Conservation (phyloP, 2,113 vertebrate genomes). For the Coptodon rendalli region DNA sequence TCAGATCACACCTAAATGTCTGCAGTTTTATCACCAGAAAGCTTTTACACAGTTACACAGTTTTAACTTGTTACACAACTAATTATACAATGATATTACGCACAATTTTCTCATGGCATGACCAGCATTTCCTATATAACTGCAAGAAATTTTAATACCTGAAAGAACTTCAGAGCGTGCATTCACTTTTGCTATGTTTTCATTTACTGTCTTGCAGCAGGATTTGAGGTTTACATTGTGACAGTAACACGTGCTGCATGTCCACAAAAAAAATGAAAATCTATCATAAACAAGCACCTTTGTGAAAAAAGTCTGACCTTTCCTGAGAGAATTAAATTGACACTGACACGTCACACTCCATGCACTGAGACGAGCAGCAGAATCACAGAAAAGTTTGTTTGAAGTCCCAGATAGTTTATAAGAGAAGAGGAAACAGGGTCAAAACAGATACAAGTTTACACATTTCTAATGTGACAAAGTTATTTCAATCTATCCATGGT, state of each 20-base stretch:
- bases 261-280: not conserved
- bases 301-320: not conserved
- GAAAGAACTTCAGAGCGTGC: not conserved
- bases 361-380: not conserved
- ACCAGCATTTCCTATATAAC: not conserved
- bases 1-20: not conserved
- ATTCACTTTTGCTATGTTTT: not conserved
- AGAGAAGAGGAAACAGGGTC: not conserved
- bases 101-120: not conserved
- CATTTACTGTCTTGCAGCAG: not conserved
- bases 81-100: not conserved
- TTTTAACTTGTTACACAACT: not conserved
- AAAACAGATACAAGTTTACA: slow-evolving; percentile 1
- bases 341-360: not conserved
- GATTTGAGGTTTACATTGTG: not conserved
- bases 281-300: not conserved
- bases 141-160: not conserved
- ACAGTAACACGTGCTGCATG: not conserved
- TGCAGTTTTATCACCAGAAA: not conserved
- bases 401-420: not conserved
- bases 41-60: not conserved
- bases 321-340: not conserved
- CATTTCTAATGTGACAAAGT: slow-evolving; percentile 4
- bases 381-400: slow-evolving; percentile 8
- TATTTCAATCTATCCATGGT: not conserved